Conservation (phyloP, 2,888 invertebrate species). For the Cantharis rustica region DNA sequence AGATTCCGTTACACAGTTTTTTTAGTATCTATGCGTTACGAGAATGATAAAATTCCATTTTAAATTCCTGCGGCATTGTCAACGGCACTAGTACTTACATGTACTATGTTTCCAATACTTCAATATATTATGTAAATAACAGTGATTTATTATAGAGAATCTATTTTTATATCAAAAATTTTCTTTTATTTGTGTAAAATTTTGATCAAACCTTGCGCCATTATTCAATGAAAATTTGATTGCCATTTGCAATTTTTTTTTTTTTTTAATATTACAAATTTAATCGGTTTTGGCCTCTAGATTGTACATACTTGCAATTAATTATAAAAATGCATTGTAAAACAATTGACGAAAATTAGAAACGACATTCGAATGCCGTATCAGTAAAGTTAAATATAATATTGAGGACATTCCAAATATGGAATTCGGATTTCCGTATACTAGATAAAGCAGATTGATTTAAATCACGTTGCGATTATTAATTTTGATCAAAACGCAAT, state of each 20-base stretch:
- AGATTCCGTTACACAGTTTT: neutral
- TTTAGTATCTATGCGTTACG: neutral
- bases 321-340: neutral
- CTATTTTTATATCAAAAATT: no score
- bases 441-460: neutral
- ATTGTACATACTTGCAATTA: neutral
- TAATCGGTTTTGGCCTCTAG: neutral
- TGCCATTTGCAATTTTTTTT: no score
- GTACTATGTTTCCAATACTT: neutral
- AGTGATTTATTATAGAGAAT: neutral
- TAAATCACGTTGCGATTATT: neutral
- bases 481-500: neutral
- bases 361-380: constrained; percentile 4
- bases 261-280: neutral
- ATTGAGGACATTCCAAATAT: constrained; percentile 13
- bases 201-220: neutral
- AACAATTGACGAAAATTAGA: constrained; percentile 3
- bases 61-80: neutral
- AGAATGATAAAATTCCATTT: neutral
- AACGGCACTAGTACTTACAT: neutral
- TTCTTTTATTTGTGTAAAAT: neutral
- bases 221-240: neutral
- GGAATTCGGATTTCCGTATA: neutral
- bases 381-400: constrained; percentile 6
- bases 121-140: neutral